phyloP scores from a whole-genome alignment of 2,113 vertebrate genomes.

The Pomatostomus ruficeps region DNA sequence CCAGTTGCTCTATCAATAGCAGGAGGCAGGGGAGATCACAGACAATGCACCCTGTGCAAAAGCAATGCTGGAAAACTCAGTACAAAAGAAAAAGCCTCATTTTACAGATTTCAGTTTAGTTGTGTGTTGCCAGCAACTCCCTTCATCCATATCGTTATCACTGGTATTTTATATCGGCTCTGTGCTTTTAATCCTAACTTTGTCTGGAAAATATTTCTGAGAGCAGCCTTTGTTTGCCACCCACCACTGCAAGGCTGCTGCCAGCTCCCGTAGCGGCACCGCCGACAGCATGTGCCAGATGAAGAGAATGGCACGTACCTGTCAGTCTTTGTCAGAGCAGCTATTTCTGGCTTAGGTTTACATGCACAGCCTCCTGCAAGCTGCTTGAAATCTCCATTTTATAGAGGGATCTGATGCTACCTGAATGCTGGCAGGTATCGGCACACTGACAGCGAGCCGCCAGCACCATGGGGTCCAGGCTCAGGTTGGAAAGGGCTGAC shows the following conservation, averaged over 20 bases:
- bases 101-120: neutral
- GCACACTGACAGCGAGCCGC: slow-evolving; percentile 1
- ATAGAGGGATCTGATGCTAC: neutral
- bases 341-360: slow-evolving; percentile 2
- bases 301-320: neutral
- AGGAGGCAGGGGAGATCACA: neutral
- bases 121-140: neutral
- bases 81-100: neutral
- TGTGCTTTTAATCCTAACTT: neutral
- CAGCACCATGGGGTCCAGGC: neutral
- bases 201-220: neutral
- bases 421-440: neutral
- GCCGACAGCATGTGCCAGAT: neutral
- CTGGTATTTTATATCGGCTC: neutral
- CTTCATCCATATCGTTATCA: neutral
- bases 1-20: neutral
- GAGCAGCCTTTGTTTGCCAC: slow-evolving; percentile 9
- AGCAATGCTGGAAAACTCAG: neutral
- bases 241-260: neutral
- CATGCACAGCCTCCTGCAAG: neutral
- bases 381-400: slow-evolving; percentile 19
- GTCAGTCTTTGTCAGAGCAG: neutral
- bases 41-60: neutral
- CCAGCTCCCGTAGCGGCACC: neutral
- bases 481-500: neutral